phyloP scores from a whole-genome alignment of 2,888 invertebrate genomes.

The Helicoverpa assulta region DNA sequence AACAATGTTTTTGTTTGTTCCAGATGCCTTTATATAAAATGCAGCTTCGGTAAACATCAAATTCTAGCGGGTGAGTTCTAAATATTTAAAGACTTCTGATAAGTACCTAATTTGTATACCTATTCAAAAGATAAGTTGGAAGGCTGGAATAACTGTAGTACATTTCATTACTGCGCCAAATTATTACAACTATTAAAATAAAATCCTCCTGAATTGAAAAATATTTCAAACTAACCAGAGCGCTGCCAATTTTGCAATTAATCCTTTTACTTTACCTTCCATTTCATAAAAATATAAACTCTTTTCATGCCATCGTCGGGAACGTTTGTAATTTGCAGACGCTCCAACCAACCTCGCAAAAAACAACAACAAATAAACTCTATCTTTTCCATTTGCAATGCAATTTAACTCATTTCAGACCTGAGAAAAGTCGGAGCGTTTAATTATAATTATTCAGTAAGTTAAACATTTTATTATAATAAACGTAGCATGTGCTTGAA shows the following conservation, averaged over 20 bases:
- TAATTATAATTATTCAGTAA: constrained; percentile 2
- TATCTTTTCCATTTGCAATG: neutral
- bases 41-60: constrained; percentile 66
- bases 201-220: too few species aligned
- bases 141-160: too few species aligned
- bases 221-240: too few species aligned
- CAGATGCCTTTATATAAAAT: constrained; percentile 65
- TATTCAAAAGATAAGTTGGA: too few species aligned
- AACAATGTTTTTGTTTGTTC: constrained; percentile 49
- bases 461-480: neutral
- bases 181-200: too few species aligned
- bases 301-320: too few species aligned
- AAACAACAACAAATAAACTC: neutral
- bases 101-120: too few species aligned
- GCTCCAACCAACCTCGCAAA: neutral
- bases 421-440: neutral
- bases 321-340: neutral
- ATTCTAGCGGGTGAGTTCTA: constrained; percentile 71
- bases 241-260: too few species aligned
- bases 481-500: constrained; percentile 6
- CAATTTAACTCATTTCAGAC: neutral
- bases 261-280: too few species aligned
- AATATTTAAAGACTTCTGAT: neutral
- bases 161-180: too few species aligned
- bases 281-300: too few species aligned